Evolutionary conservation across 2,113 vertebrate species (phyloP).

Genomic region (Solea solea): DNA sequence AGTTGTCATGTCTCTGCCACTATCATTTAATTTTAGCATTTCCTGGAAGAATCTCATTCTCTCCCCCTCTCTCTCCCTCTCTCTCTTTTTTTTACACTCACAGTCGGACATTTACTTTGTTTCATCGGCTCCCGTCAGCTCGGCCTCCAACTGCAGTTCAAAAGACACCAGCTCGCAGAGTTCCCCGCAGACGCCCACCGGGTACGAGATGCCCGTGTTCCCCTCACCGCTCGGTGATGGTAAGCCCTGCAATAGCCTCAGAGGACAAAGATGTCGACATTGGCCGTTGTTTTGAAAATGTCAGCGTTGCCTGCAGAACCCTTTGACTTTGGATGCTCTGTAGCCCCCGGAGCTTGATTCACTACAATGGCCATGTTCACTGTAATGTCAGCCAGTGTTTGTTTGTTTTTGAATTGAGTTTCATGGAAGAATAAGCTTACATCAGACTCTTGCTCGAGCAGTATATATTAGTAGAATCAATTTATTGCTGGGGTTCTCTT

Average conservation of each 20-base stretch:
- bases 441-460: no score
- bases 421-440: no score
- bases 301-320: conserved; percentile 27
- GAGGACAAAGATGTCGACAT: conserved; percentile 4
- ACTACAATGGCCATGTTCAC: no score
- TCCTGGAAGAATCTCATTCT: conserved; percentile 12
- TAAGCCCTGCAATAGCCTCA: conserved; percentile 66
- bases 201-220: conserved; percentile 87
- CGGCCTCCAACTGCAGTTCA: conserved; percentile 89
- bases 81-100: conserved; percentile 47
- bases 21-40: conserved; percentile 4
- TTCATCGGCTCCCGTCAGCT: conserved; percentile 86
- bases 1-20: conserved; percentile 8
- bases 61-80: background rate
- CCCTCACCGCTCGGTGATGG: conserved; percentile 89
- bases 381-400: no score
- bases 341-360: background rate
- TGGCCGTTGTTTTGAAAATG: conserved; percentile 5
- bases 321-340: conserved; percentile 41
- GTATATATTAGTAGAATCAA: no score
- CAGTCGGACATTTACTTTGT: conserved; percentile 98
- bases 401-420: no score
- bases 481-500: no score
- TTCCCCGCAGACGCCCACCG: conserved; percentile 91
- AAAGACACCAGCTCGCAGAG: conserved; percentile 89